Evolutionary conservation across 2,113 vertebrate genomes (phyloP).

Genomic region (Centropristis striata): DNA sequence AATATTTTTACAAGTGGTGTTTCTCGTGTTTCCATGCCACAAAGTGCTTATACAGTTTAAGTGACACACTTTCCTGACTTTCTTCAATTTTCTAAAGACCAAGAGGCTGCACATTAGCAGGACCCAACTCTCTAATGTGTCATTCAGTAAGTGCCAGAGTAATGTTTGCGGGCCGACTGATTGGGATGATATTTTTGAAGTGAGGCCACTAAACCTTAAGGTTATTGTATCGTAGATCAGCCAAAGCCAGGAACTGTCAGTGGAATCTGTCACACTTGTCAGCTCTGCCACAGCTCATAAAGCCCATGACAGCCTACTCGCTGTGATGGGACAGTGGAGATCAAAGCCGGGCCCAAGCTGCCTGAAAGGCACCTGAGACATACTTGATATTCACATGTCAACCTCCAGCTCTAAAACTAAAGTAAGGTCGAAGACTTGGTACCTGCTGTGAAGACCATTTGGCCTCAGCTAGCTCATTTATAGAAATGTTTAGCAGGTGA

Average conservation of each 20-base stretch:
- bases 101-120: slow-evolving; percentile 24
- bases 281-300: slow-evolving; percentile 53
- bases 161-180: slow-evolving; percentile 32
- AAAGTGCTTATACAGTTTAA: slow-evolving; percentile 18
- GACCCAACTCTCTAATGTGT: slow-evolving; percentile 11
- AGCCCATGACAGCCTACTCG: slow-evolving; percentile 47
- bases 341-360: slow-evolving; percentile 36
- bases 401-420: slow-evolving; percentile 13
- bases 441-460: slow-evolving; percentile 1
- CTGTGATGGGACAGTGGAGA: slow-evolving; percentile 52
- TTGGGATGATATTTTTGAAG: slow-evolving; percentile 55
- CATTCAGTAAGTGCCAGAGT: slow-evolving; percentile 20
- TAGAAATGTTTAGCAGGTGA: slow-evolving; percentile 8
- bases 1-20: not conserved
- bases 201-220: slow-evolving; percentile 49
- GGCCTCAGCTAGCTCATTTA: slow-evolving; percentile 2
- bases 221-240: slow-evolving; percentile 61
- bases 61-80: slow-evolving; percentile 17
- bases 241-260: slow-evolving; percentile 52
- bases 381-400: slow-evolving; percentile 44
- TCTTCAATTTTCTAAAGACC: slow-evolving; percentile 7
- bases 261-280: slow-evolving; percentile 67
- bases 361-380: slow-evolving; percentile 56
- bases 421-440: slow-evolving; percentile 6
- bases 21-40: slow-evolving; percentile 6